Evolutionary conservation across 2,113 vertebrate genomes (phyloP).

Genomic region (Cryptoleucopteryx plumbea): DNA sequence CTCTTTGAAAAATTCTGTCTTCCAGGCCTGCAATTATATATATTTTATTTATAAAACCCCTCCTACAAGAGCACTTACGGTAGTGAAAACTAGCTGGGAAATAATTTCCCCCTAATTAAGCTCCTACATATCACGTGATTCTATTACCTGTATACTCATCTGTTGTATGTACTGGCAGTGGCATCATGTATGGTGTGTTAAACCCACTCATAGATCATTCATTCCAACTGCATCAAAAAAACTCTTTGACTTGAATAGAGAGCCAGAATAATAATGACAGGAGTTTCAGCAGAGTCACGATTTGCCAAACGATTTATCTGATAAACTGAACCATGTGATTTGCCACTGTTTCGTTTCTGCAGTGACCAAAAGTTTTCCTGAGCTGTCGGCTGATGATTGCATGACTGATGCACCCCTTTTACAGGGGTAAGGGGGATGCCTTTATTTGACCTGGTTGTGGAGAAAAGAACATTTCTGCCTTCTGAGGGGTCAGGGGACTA

Average conservation of each 20-base stretch:
- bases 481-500: not conserved
- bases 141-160: not conserved
- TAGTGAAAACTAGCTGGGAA: not conserved
- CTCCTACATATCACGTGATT: accelerated
- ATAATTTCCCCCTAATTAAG: not conserved
- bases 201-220: not conserved
- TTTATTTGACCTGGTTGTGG: not conserved
- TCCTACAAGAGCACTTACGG: not conserved
- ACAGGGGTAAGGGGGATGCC: not conserved
- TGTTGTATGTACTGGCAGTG: not conserved
- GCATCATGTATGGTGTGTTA: not conserved
- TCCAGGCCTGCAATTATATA: not conserved
- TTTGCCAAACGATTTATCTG: not conserved
- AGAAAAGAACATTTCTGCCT: not conserved
- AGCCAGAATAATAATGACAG: not conserved
- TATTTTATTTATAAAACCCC: not conserved
- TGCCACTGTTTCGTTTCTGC: not conserved
- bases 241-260: not conserved
- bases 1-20: not conserved
- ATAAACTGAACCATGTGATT: not conserved
- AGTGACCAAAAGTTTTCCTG: not conserved
- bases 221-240: not conserved
- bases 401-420: not conserved
- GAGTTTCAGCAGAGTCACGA: not conserved
- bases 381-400: not conserved